Conservation (phyloP, 2,888 invertebrate genomes). For the Xanthorhoe designata region DNA sequence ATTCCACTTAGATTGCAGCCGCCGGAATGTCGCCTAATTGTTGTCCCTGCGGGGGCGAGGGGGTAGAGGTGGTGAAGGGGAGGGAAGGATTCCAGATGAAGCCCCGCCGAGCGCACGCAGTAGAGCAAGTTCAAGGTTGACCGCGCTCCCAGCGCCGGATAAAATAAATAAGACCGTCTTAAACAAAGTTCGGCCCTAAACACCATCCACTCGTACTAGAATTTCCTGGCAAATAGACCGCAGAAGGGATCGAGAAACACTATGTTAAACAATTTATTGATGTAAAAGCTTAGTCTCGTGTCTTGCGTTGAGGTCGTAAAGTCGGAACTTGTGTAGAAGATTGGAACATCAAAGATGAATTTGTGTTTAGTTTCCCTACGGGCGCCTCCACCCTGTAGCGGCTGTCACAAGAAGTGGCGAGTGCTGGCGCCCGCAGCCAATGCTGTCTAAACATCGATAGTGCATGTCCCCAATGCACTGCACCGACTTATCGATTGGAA, state of each 20-base stretch:
- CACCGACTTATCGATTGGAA: conserved; percentile 8
- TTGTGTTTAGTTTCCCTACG: not conserved
- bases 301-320: not conserved
- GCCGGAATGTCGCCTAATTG: conserved; percentile 56
- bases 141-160: not conserved
- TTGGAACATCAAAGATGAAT: not conserved
- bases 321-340: not conserved
- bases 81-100: conserved; percentile 16
- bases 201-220: not conserved
- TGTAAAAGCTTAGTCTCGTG: not conserved
- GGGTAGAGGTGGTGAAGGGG: conserved; percentile 17
- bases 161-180: conserved; percentile 18
- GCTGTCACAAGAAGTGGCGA: conserved; percentile 7
- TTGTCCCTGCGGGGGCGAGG: conserved; percentile 37
- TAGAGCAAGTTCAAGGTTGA: conserved; percentile 19
- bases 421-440: conserved; percentile 15
- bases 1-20: conserved; percentile 59
- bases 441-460: conserved; percentile 31
- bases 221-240: not conserved
- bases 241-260: conserved; percentile 3
- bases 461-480: conserved; percentile 23
- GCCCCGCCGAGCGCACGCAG: conserved; percentile 12
- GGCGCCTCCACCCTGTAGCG: conserved; percentile 8
- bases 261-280: not conserved
- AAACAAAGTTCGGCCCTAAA: conserved; percentile 14